Evolutionary conservation across 1,140 invertebrate species (phyloP).

Genomic region (Pogonomyrmex barbatus): DNA sequence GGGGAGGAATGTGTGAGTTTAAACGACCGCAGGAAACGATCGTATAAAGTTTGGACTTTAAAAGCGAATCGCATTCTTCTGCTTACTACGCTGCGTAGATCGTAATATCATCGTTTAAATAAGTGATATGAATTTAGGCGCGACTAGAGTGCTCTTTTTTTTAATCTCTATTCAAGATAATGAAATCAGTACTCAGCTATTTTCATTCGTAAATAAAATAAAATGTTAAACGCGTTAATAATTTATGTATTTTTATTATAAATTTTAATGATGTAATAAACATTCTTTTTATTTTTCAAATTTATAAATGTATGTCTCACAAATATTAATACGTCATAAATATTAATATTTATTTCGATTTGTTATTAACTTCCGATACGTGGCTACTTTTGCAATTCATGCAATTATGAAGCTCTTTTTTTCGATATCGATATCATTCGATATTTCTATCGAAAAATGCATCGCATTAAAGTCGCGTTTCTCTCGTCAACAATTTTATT

Average conservation of each 20-base stretch:
- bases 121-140: constrained; percentile 25
- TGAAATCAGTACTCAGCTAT: not conserved
- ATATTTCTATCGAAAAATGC: constrained; percentile 23
- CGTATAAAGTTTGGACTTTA: not conserved
- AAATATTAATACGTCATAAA: not conserved
- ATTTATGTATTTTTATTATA: not conserved
- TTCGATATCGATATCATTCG: no score
- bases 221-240: not conserved
- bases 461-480: not conserved
- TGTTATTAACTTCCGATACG: not conserved
- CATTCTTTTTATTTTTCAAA: not conserved
- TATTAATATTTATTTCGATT: not conserved
- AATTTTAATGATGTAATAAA: constrained; percentile 3
- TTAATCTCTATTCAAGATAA: not conserved
- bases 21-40: not conserved
- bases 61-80: not conserved
- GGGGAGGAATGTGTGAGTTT: constrained; percentile 3
- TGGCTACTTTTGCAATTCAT: not conserved
- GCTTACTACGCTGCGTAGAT: constrained; percentile 15
- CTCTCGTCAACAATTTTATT: not conserved
- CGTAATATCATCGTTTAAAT: constrained; percentile 41
- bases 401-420: not conserved
- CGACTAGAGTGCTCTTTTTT: not conserved
- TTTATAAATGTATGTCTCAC: not conserved
- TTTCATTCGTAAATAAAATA: not conserved